Evolutionary conservation across 2,888 invertebrate species (phyloP), one percentile per base, ranked within the genome.

Genomic region (Caenorhabditis macrosperma): DNA sequence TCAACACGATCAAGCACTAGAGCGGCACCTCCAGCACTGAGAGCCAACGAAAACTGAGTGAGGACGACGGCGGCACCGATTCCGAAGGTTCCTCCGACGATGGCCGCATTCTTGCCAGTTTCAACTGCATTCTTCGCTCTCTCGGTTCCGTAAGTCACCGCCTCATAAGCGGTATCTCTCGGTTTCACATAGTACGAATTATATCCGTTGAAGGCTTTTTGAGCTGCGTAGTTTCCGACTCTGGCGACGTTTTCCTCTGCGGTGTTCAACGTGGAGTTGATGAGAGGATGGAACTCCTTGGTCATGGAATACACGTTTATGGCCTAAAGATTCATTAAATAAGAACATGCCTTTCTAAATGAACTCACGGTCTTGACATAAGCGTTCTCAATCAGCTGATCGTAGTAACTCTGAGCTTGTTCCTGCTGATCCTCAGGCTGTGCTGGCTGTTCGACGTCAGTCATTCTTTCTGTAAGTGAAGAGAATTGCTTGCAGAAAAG

Each of bases 51-150:
- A 48, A 84, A 76, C 74, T 85, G 83, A 15, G 83, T 76, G n/a
- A 81, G 72, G 9, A 85, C 80, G 12, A 85, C 85, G 15, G 76
- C 80, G 12, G 83, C 76, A 22, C 85, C 85, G 54, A 85, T 78
- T 17, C 82, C 81, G 28, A 83, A 72, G 24, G 83, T 83, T 60
- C 78, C 78, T 15, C 77, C 68, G 15, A 81, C 77, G 26, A 83
- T 75, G 0, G 81, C 81, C 7, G 75, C 81, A 24, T 81, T 60
- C 55, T 79, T 81, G n/a, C 78, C 68, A 4, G 63, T 77, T 46
- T 76, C 78, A 6, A 80, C 59, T 5, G 76, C 81, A 22, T 22
- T 67, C 22, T 38, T 74, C n/a, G 77, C 71, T 22, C 71, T 77
- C 20, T 85, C 82, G 3, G 63, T 61, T 44, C 77, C 79, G 57